Evolutionary conservation across 1,140 invertebrate species (phyloP), one percentile per base, ranked within the genome.

Genomic region (Chironomus tepperi): DNA sequence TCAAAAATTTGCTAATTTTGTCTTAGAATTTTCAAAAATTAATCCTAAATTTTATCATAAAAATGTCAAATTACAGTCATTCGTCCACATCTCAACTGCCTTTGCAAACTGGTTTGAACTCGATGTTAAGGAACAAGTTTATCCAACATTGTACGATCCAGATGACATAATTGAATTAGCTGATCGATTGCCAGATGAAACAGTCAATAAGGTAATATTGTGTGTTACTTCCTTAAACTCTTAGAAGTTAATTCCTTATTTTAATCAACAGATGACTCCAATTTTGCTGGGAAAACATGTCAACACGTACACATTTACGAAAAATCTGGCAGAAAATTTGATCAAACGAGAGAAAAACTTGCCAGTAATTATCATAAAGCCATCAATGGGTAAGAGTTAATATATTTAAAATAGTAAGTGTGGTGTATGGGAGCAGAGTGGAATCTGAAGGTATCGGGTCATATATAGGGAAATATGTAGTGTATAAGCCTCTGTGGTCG

Each of bases 291-390:
- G 87, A 73, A 83, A 85, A 10, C 88, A 89, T 84, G 89, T 90
- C 0, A 92, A 92, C 77, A 90, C 89, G 0, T 92, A 92, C 78
- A 88, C 89, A 2, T 92, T 89, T 76, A 91, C 90, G 2, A 92
- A 92, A 84, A 88, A 89, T 1, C 77, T 92, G 24, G 88, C 90
- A 0, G 91, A 93, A 79, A 84, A 86, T 73, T 81, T 90, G 9
- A 0, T 82, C 83, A 74, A 78, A 85, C 42, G 86, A 87, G 81
- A 84, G 21, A 82, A 82, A 12, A 83, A 83, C 57, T 77, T 96
- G 16, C 93, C 93, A 0, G 78, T 89, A 16, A 87, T 85, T 24
- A 87, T 90, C 74, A 88, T 89, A 77, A 82, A 89, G 75, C 89
- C 89, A 1, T 86, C 87, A 15, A 88, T 89, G 9, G 90, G 90